Evolutionary conservation across 2,888 invertebrate genomes (phyloP).

Genomic region (Emmelina monodactyla): DNA sequence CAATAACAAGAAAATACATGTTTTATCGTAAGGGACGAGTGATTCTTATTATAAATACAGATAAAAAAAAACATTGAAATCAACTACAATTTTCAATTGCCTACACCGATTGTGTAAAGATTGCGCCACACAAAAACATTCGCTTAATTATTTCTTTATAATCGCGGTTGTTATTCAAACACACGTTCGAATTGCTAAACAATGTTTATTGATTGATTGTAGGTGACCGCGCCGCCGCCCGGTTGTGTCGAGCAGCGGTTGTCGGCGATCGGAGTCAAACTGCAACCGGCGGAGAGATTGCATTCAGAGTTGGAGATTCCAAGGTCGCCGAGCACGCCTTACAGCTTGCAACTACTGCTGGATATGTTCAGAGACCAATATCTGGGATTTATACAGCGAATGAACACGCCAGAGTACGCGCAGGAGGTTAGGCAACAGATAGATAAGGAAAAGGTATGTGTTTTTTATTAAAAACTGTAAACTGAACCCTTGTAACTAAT

Average conservation of each 20-base stretch:
- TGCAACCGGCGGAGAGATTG: constrained; percentile 68
- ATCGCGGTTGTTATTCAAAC: too few species aligned
- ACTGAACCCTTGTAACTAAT: background rate
- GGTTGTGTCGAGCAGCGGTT: constrained; percentile 92
- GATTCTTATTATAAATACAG: too few species aligned
- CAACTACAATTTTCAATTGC: too few species aligned
- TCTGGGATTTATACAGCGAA: constrained; percentile 81
- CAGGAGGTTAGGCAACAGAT: constrained; percentile 77
- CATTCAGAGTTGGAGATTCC: constrained; percentile 88
- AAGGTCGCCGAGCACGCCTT: constrained; percentile 79
- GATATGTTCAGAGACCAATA: constrained; percentile 89
- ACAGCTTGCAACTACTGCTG: constrained; percentile 84
- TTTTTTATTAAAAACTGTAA: too few species aligned
- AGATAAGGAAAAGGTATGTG: constrained; percentile 75
- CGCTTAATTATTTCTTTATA: too few species aligned
- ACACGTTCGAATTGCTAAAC: too few species aligned
- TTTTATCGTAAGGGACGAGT: too few species aligned
- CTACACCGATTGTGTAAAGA: too few species aligned
- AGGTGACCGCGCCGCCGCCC: constrained; percentile 81
- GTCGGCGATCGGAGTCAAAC: constrained; percentile 75
- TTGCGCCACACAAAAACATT: too few species aligned
- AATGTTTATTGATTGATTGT: too few species aligned
- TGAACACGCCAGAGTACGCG: constrained; percentile 82
- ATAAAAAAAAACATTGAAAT: too few species aligned
- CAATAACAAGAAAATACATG: too few species aligned